Evolutionary conservation across 2,113 vertebrate genomes (phyloP), one percentile per base, ranked within the genome.

Genomic region (Ictalurus punctatus): DNA sequence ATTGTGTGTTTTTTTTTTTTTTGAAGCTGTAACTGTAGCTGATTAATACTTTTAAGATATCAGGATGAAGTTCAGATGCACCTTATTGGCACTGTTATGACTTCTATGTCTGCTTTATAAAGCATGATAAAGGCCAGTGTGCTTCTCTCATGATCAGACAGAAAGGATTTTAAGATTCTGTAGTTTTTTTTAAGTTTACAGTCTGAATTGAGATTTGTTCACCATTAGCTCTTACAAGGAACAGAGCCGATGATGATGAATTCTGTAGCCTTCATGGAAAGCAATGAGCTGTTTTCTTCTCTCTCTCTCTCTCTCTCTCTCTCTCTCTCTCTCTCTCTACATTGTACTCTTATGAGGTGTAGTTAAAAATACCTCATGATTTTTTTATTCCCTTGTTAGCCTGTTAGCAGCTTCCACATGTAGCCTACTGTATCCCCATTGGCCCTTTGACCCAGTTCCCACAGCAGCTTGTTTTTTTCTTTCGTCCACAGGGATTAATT

Each of bases 401-500:
- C 87, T 86, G 67, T 90, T 87, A 87, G 63, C 34, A 58, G 58
- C 71, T 82, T 61, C 34, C 61, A 82, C 84, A 65, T 79, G 59
- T 83, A 82, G 25, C 58, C 37, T 37, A 7, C 12, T 52, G 69
- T 61, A 37, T 54, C 83, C 84, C 67, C 76, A 78, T 58, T 86
- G 87, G 69, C 79, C 54, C 37, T 71, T 80, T 86, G 88, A 88
- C 88, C 88, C 8, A 2, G 71, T 90, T 91, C 86, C 79, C 86
- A 89, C 83, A 25, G 58, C 37, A 27, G 59, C 40, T 21, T 6
- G 13, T 40, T 67, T 84, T 83, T 61, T 84, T 65, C 19, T 12
- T 44, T 23, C n/a, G 21, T 65, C 83, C 65, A 85, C 84, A 71
- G 19, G 30, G 84, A 56, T 52, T 16, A 67, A 69, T 85, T 85